These are phyloP conservation scores for Rachycentron canadum DNA, from an alignment of 2,797 vertebrate species.

Conservation along the genomic window DNA sequence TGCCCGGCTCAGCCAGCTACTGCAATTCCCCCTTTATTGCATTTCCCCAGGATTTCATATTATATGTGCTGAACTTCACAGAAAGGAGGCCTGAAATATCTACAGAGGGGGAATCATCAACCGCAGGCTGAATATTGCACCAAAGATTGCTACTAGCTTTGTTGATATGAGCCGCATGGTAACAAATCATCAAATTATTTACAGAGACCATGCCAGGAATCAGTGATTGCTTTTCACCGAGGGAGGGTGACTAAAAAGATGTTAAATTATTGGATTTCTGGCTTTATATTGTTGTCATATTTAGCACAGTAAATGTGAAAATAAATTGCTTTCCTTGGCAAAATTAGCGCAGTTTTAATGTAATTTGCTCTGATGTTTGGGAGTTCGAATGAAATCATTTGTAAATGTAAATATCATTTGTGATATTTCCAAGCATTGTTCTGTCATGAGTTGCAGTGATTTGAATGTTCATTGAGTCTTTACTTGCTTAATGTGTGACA, in stretches of 20 bases:
- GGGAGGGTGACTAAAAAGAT: conserved; percentile 18
- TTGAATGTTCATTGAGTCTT: neutral
- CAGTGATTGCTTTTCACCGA: neutral
- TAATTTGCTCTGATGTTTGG: neutral
- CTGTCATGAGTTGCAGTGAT: neutral
- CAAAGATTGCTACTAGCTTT: conserved; percentile 34
- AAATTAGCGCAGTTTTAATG: neutral
- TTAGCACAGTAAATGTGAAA: neutral
- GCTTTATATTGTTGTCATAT: neutral
- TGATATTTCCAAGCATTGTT: neutral
- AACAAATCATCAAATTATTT: conserved; percentile 54
- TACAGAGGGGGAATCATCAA: conserved; percentile 38
- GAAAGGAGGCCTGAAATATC: conserved; percentile 56
- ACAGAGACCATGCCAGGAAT: conserved; percentile 22
- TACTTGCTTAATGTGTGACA: neutral
- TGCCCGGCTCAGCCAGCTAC: conserved; percentile 42
- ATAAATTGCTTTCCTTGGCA: neutral
- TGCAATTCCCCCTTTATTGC: conserved; percentile 62
- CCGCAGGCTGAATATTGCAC: conserved; percentile 40
- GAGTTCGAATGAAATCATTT: neutral
- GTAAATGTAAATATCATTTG: neutral
- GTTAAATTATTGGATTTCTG: conserved; percentile 8
- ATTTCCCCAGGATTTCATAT: conserved; percentile 68
- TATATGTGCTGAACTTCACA: conserved; percentile 60
- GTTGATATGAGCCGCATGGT: conserved; percentile 46